Percentiles rank a stretch among this genome's conserved stretches.
These are phyloP conservation scores for Deilephila elpenor DNA, from an alignment of 2,888 invertebrate genomes.

Conservation along the genomic window DNA sequence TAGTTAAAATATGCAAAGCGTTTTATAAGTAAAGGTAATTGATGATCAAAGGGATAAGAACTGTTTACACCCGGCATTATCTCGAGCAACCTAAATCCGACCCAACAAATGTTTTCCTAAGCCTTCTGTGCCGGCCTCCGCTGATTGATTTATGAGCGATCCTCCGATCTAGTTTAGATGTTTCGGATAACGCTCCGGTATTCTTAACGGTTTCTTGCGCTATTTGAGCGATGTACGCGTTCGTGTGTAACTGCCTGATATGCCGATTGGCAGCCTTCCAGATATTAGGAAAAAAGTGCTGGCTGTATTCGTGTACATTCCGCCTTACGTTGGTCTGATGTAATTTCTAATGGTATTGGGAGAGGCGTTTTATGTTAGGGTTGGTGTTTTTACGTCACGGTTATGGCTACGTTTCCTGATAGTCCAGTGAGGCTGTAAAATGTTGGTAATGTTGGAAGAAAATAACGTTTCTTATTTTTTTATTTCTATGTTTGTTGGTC, in stretches of 20 bases:
- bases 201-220: conserved; percentile 33
- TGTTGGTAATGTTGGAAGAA: neutral
- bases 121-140: conserved; percentile 50
- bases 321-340: conserved; percentile 1
- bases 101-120: conserved; percentile 55
- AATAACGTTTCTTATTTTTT: neutral
- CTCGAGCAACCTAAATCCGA: conserved; percentile 17
- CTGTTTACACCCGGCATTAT: neutral
- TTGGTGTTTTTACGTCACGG: neutral
- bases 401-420: neutral
- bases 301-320: conserved; percentile 6
- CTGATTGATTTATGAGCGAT: conserved; percentile 67
- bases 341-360: conserved; percentile 25
- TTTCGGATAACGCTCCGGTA: conserved; percentile 46
- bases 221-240: conserved; percentile 9
- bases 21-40: neutral
- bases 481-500: neutral
- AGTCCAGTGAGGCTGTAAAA: neutral
- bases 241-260: conserved; percentile 1
- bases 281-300: neutral
- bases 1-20: neutral
- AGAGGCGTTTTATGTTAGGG: conserved; percentile 14
- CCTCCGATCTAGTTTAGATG: conserved; percentile 64
- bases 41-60: conserved; percentile 6
- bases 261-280: conserved; percentile 25